Evolutionary conservation across 2,797 vertebrate species (phyloP).

Genomic region (Argentina silus): DNA sequence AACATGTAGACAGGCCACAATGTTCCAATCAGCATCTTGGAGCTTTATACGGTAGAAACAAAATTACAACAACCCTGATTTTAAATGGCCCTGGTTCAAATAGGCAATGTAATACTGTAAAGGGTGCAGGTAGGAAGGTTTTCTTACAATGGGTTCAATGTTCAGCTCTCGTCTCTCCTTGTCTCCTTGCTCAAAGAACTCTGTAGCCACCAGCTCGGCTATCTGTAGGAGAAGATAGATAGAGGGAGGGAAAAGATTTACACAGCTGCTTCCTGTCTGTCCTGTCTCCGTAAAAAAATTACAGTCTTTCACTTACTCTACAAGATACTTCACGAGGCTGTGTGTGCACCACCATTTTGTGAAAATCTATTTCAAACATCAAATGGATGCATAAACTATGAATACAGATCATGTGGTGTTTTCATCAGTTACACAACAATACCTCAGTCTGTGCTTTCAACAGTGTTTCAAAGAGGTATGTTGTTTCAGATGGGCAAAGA

Average conservation of each 20-base stretch:
- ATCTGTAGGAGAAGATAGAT: conserved; percentile 77
- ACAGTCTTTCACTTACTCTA: no score
- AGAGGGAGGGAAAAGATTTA: neutral
- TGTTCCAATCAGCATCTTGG: neutral
- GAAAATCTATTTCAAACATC: no score
- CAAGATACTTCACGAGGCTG: no score
- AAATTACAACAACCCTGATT: neutral
- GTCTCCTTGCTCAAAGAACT: conserved; percentile 98
- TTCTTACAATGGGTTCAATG: conserved; percentile 93
- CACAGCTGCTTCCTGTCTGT: no score
- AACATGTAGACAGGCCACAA: no score
- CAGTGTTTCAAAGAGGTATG: neutral
- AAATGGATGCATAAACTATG: no score
- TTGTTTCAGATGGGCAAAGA: neutral
- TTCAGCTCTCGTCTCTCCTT: conserved; percentile 94
- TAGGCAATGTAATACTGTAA: neutral
- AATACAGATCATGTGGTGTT: no score
- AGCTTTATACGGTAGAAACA: neutral
- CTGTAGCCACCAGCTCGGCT: conserved; percentile 93
- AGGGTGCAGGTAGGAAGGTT: neutral
- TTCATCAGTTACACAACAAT: no score
- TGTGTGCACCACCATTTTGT: no score
- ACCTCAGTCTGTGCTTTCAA: neutral
- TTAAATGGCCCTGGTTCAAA: neutral
- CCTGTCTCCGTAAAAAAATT: no score